Conservation (phyloP, 2,113 vertebrate species). For the Ancistrus triradiatus region DNA sequence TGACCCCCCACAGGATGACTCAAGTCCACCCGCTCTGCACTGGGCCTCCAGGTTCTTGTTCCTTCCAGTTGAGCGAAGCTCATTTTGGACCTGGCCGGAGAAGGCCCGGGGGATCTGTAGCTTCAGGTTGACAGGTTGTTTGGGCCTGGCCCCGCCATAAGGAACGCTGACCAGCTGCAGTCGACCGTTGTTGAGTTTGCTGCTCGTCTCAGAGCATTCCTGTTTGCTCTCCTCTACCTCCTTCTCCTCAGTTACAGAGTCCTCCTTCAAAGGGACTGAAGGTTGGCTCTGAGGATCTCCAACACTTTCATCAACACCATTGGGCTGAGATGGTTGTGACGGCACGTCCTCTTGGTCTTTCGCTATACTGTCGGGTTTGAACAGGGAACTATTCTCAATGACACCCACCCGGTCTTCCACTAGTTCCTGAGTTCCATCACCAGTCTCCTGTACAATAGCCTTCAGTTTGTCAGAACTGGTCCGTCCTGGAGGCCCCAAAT, state of each 20-base stretch:
- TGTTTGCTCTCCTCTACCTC: constrained; percentile 98
- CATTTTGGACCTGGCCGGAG: constrained; percentile 83
- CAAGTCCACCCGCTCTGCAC: constrained; percentile 40
- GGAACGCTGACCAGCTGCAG: constrained; percentile 84
- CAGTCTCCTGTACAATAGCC: constrained; percentile 15
- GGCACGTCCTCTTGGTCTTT: no score
- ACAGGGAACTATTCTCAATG: constrained; percentile 35
- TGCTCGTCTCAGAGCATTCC: constrained; percentile 75
- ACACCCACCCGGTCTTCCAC: constrained; percentile 25
- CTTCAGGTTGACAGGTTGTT: constrained; percentile 90
- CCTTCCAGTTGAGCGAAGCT: constrained; percentile 76
- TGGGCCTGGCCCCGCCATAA: constrained; percentile 94
- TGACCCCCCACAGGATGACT: constrained; percentile 5
- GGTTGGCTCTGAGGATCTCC: constrained; percentile 55
- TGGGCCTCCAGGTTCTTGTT: constrained; percentile 86
- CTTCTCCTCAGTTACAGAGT: constrained; percentile 96
- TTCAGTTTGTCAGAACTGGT: constrained; percentile 9
- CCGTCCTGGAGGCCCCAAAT: constrained; percentile 8
- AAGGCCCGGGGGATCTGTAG: constrained; percentile 89
- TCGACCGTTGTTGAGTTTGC: constrained; percentile 65
- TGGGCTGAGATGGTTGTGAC: constrained; percentile 49
- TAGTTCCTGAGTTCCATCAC: constrained; percentile 3
- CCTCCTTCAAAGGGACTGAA: constrained; percentile 87
- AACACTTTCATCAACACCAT: constrained; percentile 51
- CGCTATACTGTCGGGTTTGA: constrained; percentile 13